Evolutionary conservation across 2,888 invertebrate genomes (phyloP).

Genomic region (Candidula unifasciata): DNA sequence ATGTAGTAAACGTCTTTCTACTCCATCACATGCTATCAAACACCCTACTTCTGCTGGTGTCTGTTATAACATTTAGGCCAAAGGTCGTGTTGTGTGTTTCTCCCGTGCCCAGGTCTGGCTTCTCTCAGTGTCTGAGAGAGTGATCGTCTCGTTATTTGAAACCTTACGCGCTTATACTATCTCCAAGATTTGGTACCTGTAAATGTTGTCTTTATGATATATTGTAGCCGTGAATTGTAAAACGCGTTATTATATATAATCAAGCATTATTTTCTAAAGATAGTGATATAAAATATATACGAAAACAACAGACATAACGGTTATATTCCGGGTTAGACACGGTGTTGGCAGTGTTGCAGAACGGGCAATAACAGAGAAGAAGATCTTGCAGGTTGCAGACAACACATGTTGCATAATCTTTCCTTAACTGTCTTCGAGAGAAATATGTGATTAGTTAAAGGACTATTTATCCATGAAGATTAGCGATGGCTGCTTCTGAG

Average conservation of each 20-base stretch:
- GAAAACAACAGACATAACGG: background rate
- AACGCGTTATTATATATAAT: too few relatives aligned
- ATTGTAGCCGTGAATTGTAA: too few relatives aligned
- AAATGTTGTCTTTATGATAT: too few relatives aligned
- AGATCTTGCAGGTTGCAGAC: background rate
- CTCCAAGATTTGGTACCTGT: too few relatives aligned
- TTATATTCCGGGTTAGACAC: background rate
- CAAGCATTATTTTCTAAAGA: too few relatives aligned
- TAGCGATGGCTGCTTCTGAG: conserved; percentile 3
- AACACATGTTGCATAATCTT: background rate
- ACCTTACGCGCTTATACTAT: too few relatives aligned
- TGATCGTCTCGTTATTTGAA: too few relatives aligned
- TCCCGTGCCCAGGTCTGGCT: too few relatives aligned
- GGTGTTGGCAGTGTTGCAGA: too few relatives aligned
- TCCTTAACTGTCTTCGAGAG: background rate
- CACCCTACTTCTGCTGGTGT: background rate
- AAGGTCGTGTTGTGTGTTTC: conserved; percentile 26
- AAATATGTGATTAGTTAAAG: background rate
- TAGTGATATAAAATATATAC: too few relatives aligned
- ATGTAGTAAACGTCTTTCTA: background rate
- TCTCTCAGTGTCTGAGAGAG: too few relatives aligned
- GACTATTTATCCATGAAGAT: background rate
- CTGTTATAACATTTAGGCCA: conserved; percentile 9
- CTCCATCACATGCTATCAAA: background rate
- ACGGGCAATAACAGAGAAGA: too few relatives aligned